A percentile compares a stretch with the other conserved stretches of the same genome.
phyloP scores from a whole-genome alignment of 2,113 vertebrate species.

The Carassius carassius region DNA sequence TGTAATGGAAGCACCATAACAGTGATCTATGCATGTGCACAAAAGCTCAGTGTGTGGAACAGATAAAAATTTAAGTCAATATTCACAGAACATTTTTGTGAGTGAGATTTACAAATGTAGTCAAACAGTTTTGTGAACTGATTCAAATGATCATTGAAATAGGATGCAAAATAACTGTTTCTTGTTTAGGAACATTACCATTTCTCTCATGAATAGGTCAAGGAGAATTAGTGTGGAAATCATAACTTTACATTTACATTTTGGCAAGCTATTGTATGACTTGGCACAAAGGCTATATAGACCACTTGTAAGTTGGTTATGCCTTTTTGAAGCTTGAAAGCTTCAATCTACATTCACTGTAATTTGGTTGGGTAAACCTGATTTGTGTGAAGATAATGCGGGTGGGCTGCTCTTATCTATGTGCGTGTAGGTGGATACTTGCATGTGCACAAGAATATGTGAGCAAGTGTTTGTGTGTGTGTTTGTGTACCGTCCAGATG shows the following conservation, averaged over 20 bases:
- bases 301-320: neutral
- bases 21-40: neutral
- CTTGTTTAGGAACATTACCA: neutral
- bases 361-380: neutral
- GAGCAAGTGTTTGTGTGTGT: conserved; percentile 29
- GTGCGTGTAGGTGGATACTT: conserved; percentile 41
- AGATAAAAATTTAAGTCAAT: neutral
- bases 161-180: neutral
- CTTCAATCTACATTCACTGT: neutral
- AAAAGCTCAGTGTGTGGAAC: neutral
- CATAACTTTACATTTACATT: neutral
- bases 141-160: neutral
- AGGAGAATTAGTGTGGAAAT: neutral
- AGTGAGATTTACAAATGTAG: neutral
- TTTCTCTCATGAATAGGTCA: neutral
- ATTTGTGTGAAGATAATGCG: conserved; percentile 9
- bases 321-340: conserved; percentile 8
- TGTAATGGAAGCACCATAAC: neutral
- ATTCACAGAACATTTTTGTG: neutral
- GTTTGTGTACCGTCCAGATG: conserved; percentile 51
- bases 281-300: neutral
- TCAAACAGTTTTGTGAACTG: neutral
- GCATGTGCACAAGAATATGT: conserved; percentile 23
- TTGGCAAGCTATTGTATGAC: neutral
- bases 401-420: conserved; percentile 36